phyloP scores from a whole-genome alignment of 2,113 vertebrate genomes.

The Noctilio leporinus region DNA sequence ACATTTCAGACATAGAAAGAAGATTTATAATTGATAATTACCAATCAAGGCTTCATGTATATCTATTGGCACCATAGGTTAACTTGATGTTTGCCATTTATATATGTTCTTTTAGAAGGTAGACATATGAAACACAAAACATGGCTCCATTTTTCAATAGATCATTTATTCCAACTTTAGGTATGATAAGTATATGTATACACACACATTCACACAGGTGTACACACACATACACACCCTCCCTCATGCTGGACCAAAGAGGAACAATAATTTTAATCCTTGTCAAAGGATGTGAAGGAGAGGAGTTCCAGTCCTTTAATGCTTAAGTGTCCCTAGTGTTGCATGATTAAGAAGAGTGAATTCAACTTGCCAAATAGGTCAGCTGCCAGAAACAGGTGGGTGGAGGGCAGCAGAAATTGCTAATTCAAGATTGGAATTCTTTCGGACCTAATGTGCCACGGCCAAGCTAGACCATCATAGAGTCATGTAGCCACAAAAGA shows the following conservation, averaged over 20 bases:
- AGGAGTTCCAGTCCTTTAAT: neutral
- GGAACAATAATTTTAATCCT: neutral
- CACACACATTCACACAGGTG: neutral
- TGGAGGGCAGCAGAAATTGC: neutral
- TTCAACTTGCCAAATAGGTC: constrained; percentile 9
- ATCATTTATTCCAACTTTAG: neutral
- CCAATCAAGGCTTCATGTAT: neutral
- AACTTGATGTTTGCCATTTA: neutral
- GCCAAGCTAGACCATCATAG: neutral
- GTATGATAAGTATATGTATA: neutral
- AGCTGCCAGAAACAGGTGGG: neutral
- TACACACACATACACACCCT: neutral
- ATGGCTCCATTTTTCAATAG: neutral
- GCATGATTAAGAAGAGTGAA: constrained; percentile 39
- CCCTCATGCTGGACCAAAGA: neutral
- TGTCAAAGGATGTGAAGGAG: neutral
- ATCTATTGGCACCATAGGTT: neutral
- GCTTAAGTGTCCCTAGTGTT: constrained; percentile 31
- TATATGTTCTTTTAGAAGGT: neutral
- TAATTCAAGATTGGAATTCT: neutral
- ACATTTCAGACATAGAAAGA: neutral
- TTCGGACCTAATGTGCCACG: neutral
- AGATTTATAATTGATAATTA: neutral
- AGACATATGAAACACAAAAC: neutral
- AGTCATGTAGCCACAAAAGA: neutral